A percentile compares a stretch with the other conserved stretches of the same genome.
Conservation (phyloP, 2,888 invertebrate genomes). For the Icerya purchasi region DNA sequence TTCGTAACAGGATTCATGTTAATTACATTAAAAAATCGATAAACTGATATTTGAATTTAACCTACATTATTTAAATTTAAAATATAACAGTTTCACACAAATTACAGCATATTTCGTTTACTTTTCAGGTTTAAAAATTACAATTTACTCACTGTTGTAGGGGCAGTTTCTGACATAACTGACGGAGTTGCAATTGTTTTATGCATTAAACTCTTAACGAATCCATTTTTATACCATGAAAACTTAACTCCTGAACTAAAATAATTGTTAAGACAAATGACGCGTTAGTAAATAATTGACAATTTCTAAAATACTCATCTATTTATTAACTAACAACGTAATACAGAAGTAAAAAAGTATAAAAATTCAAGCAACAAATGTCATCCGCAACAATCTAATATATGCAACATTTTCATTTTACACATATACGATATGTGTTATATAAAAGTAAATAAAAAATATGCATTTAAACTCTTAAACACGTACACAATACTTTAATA, state of each 20-base stretch:
- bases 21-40: background rate
- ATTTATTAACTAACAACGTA: too few relatives aligned
- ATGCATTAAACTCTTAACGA: constrained; percentile 3
- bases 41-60: background rate
- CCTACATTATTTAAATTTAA: too few relatives aligned
- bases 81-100: too few relatives aligned
- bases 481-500: background rate
- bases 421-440: background rate
- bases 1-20: too few relatives aligned
- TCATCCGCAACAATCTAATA: too few relatives aligned
- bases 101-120: too few relatives aligned
- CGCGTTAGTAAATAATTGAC: too few relatives aligned
- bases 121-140: background rate
- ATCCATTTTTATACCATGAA: constrained; percentile 10
- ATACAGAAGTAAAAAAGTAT: too few relatives aligned
- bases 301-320: too few relatives aligned
- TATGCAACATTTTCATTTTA: background rate
- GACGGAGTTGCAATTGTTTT: constrained; percentile 4
- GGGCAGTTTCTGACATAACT: constrained; percentile 11
- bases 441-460: background rate
- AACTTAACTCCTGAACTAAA: constrained; percentile 4
- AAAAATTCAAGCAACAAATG: too few relatives aligned
- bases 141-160: constrained; percentile 6
- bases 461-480: background rate
- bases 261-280: too few relatives aligned